These are phyloP conservation scores for Sesamia nonagrioides DNA, from an alignment of 1,140 invertebrate genomes.

Conservation along the genomic window DNA sequence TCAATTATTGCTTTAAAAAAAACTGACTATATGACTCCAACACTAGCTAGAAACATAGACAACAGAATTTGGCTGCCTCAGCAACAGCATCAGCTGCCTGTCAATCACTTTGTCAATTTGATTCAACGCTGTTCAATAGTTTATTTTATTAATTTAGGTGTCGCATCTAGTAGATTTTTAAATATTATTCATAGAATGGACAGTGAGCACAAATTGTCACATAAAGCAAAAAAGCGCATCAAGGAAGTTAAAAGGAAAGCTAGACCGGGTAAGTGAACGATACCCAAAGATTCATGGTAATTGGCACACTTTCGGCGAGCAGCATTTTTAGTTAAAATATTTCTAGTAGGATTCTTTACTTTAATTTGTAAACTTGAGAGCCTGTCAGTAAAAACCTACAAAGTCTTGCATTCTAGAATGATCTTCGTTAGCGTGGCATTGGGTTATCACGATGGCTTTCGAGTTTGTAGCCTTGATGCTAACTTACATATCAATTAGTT, in stretches of 20 bases:
- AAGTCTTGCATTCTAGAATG: slow-evolving; percentile 50
- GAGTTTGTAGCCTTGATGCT: slow-evolving; percentile 14
- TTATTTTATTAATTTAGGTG: slow-evolving; percentile 11
- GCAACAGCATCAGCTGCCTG: neutral
- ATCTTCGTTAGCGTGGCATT: slow-evolving; percentile 48
- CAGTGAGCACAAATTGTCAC: slow-evolving; percentile 89
- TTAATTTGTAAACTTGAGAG: neutral
- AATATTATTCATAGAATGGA: slow-evolving; percentile 74
- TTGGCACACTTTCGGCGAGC: slow-evolving; percentile 38
- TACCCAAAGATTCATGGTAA: slow-evolving; percentile 14
- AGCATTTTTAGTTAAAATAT: slow-evolving; percentile 22
- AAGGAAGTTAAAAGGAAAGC: slow-evolving; percentile 96
- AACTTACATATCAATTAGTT: neutral
- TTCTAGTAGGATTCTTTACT: neutral
- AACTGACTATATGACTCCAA: neutral
- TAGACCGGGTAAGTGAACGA: slow-evolving; percentile 92
- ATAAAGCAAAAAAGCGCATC: slow-evolving; percentile 94
- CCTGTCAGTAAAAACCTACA: slow-evolving; percentile 9
- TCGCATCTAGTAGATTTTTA: slow-evolving; percentile 10
- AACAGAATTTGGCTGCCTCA: neutral
- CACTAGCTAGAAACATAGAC: slow-evolving; percentile 31
- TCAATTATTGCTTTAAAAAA: too few species aligned
- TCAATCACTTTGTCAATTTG: slow-evolving; percentile 43
- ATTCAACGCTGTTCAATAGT: slow-evolving; percentile 30
- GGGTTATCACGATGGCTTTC: slow-evolving; percentile 28